Conservation (phyloP, 2,113 vertebrate genomes). For the Octodon degus region DNA sequence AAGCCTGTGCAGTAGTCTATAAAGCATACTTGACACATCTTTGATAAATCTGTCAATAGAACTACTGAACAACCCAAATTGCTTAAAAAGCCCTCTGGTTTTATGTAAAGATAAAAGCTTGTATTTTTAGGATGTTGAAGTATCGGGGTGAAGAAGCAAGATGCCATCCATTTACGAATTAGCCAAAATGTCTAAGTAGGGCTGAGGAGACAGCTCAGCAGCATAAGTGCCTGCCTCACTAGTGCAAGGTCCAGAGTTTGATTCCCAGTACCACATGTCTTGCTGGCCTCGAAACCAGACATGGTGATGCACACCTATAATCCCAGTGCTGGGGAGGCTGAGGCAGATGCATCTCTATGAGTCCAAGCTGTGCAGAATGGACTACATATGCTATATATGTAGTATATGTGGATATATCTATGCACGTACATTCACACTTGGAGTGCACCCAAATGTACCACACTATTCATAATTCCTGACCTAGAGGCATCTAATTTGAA, state of each 20-base stretch:
- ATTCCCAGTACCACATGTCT: too few relatives aligned
- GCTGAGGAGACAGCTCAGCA: too few relatives aligned
- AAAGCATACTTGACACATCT: fast-evolving
- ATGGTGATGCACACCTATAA: too few relatives aligned
- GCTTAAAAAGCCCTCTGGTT: background rate
- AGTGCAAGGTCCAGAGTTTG: too few relatives aligned
- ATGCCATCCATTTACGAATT: background rate
- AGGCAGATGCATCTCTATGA: too few relatives aligned
- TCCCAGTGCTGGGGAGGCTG: too few relatives aligned
- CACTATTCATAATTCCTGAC: background rate
- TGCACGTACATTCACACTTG: fast-evolving
- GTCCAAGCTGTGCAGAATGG: too few relatives aligned
- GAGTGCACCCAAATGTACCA: fast-evolving
- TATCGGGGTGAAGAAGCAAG: background rate
- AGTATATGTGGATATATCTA: fast-evolving
- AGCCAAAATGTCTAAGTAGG: background rate
- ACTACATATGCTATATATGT: background rate
- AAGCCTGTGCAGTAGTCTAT: background rate
- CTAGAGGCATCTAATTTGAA: background rate
- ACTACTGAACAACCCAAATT: background rate
- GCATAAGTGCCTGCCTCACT: too few relatives aligned
- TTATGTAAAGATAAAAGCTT: background rate
- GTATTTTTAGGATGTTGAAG: background rate
- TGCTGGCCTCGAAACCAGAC: too few relatives aligned
- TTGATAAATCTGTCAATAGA: background rate